A percentile compares a stretch with the other conserved stretches of the same genome.
These are phyloP conservation scores for Rhombomys opimus DNA, from an alignment of 2,113 vertebrate genomes.

Conservation along the genomic window DNA sequence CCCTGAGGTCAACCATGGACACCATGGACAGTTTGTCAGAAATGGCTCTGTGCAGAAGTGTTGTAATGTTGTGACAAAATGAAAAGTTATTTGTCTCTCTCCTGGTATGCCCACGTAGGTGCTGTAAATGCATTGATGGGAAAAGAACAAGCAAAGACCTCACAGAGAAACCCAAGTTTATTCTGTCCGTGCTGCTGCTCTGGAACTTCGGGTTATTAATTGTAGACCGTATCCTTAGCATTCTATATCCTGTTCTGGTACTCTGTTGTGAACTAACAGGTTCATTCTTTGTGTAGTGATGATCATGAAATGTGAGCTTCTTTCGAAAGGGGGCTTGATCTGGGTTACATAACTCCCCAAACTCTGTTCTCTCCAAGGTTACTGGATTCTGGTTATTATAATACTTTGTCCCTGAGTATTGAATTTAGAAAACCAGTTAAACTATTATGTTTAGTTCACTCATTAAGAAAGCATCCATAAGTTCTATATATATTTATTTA, in stretches of 20 bases:
- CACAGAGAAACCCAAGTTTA: conserved; percentile 89
- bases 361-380: neutral
- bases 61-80: neutral
- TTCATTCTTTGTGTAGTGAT: conserved; percentile 30
- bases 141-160: conserved; percentile 89
- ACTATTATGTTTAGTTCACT: conserved; percentile 32
- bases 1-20: neutral
- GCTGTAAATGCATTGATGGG: conserved; percentile 90
- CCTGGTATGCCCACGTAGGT: conserved; percentile 85
- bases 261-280: neutral
- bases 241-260: neutral
- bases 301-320: conserved; percentile 33
- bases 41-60: neutral
- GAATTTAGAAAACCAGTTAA: conserved; percentile 27
- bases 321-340: neutral
- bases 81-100: conserved; percentile 52
- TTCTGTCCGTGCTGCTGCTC: conserved; percentile 93
- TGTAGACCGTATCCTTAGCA: conserved; percentile 96
- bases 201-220: conserved; percentile 97
- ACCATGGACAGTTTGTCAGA: neutral
- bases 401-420: conserved; percentile 6
- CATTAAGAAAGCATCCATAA: conserved; percentile 30
- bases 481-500: neutral
- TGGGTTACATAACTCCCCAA: neutral
- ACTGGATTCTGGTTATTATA: neutral